A percentile compares a stretch with the other conserved stretches of the same genome.
Evolutionary conservation across 2,888 invertebrate genomes (phyloP).

Genomic region (Nymphalis polychloros): DNA sequence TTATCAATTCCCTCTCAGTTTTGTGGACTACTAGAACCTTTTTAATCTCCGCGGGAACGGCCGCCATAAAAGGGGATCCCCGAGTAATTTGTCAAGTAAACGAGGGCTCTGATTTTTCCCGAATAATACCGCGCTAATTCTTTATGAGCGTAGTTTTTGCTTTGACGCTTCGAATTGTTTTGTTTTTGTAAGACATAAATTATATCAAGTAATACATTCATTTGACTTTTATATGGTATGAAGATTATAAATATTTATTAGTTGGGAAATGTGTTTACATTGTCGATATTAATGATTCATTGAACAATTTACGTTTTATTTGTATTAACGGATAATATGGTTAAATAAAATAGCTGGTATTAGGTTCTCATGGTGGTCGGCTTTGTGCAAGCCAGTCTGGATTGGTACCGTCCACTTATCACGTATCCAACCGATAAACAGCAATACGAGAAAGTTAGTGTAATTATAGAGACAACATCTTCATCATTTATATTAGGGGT

Average conservation of each 20-base stretch:
- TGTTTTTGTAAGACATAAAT: conserved; percentile 1
- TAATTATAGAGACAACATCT: no score
- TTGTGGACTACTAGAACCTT: conserved; percentile 30
- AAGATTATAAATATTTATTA: not conserved
- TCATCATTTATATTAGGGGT: no score
- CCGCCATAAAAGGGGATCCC: conserved; percentile 38
- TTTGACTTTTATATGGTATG: not conserved
- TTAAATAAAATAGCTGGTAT: no score
- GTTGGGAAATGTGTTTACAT: not conserved
- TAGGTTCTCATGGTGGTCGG: no score
- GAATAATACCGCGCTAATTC: conserved; percentile 36
- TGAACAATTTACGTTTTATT: not conserved
- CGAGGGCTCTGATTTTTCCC: conserved; percentile 38
- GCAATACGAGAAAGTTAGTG: no score
- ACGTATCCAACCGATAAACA: no score
- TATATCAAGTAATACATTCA: conserved; percentile 2
- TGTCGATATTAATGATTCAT: not conserved
- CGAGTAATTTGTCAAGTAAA: conserved; percentile 43
- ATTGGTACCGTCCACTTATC: no score
- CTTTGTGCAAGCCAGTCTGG: no score
- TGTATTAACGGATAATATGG: no score
- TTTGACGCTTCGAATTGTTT: conserved; percentile 13
- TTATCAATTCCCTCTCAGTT: conserved; percentile 16
- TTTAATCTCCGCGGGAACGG: conserved; percentile 40
- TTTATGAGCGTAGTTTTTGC: conserved; percentile 30